Evolutionary conservation across 2,888 invertebrate species (phyloP).

Genomic region (Trileptium ribeirensis): DNA sequence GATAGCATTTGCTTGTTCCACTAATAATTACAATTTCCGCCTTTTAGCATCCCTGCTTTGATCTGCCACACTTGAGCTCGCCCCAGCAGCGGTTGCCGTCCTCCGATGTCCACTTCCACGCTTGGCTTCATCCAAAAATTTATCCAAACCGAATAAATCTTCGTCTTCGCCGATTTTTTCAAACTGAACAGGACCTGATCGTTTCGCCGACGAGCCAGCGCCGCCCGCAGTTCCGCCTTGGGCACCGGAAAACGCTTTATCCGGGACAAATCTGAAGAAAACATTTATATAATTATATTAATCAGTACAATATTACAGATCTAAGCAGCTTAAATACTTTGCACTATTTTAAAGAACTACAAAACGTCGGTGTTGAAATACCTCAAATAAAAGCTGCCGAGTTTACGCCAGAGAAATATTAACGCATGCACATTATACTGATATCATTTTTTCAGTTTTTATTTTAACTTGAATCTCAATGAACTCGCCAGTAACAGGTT

Average conservation of each 20-base stretch:
- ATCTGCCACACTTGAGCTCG: not conserved
- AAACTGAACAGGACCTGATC: constrained; percentile 93
- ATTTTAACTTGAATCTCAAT: too few relatives aligned
- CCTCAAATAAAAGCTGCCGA: too few relatives aligned
- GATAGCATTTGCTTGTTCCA: too few relatives aligned
- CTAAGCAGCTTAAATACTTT: too few relatives aligned
- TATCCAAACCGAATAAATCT: constrained; percentile 96
- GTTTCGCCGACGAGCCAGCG: constrained; percentile 57
- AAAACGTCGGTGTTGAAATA: too few relatives aligned
- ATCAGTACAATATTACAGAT: too few relatives aligned
- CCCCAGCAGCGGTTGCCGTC: constrained; percentile 39
- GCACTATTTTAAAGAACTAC: too few relatives aligned
- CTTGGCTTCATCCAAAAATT: constrained; percentile 94
- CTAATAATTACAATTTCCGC: not conserved
- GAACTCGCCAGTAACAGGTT: too few relatives aligned
- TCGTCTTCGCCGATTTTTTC: constrained; percentile 66
- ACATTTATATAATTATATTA: too few relatives aligned
- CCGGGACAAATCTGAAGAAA: constrained; percentile 76
- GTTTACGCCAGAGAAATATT: too few relatives aligned
- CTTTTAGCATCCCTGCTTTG: not conserved
- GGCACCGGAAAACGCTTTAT: constrained; percentile 90
- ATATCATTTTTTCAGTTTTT: too few relatives aligned
- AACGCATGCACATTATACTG: too few relatives aligned
- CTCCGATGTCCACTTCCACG: constrained; percentile 62
- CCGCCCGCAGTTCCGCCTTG: constrained; percentile 55